These are phyloP conservation scores for Ramphastos sulfuratus DNA, from an alignment of 2,113 vertebrate genomes.

Conservation along the genomic window DNA sequence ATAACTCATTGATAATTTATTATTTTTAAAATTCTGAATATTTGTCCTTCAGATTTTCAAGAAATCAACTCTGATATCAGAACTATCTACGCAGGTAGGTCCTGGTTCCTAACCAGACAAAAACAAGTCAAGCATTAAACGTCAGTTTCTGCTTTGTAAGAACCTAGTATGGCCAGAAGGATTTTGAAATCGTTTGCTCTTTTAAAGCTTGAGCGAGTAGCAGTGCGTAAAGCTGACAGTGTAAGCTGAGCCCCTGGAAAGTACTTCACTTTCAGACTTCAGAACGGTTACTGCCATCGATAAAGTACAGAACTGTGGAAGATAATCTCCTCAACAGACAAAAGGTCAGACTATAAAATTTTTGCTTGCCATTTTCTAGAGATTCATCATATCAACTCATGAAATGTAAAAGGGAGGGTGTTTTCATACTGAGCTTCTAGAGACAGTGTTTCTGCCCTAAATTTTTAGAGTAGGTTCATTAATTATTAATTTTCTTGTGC, in stretches of 20 bases:
- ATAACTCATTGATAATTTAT: neutral
- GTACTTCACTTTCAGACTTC: neutral
- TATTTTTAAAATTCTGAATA: neutral
- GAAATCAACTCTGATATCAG: neutral
- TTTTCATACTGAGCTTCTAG: neutral
- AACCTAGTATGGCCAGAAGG: neutral
- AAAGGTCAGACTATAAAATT: constrained; percentile 60
- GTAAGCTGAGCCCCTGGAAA: neutral
- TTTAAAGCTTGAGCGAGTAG: constrained; percentile 14
- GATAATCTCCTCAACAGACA: neutral
- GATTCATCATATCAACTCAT: neutral
- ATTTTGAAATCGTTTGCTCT: neutral
- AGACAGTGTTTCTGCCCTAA: neutral
- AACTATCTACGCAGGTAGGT: neutral
- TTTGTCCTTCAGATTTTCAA: neutral
- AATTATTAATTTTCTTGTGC: neutral
- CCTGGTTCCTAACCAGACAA: neutral
- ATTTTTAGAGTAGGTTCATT: neutral
- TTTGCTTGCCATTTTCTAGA: constrained; percentile 27
- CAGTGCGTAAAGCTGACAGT: constrained; percentile 31
- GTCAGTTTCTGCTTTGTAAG: constrained; percentile 6
- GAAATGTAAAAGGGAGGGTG: neutral
- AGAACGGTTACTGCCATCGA: neutral
- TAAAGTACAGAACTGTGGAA: neutral
- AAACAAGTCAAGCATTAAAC: neutral